Evolutionary conservation across 2,113 vertebrate species (phyloP).

Genomic region (Eudyptes chrysolophus): DNA sequence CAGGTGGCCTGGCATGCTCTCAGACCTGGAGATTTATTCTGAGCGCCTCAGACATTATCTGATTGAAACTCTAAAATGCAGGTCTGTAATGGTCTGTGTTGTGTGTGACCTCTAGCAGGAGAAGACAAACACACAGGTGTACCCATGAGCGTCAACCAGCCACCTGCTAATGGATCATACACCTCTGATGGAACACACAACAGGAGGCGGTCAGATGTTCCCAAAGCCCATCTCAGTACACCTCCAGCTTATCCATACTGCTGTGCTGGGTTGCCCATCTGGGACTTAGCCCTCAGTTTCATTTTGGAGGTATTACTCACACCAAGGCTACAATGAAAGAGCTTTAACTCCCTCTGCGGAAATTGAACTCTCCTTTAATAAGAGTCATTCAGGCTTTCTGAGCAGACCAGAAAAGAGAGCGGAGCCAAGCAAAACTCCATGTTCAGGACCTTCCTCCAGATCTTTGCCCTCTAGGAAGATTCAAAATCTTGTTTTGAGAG

Average conservation of each 20-base stretch:
- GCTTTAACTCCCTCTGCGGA: not conserved
- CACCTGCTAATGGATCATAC: not conserved
- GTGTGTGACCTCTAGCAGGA: not conserved
- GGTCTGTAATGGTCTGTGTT: not conserved
- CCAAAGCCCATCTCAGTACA: not conserved
- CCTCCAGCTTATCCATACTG: not conserved
- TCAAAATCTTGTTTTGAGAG: not conserved
- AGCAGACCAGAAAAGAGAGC: not conserved
- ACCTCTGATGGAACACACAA: not conserved
- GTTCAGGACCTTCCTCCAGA: not conserved
- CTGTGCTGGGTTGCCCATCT: not conserved
- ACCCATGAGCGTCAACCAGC: not conserved
- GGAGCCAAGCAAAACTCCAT: not conserved
- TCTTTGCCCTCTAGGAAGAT: not conserved
- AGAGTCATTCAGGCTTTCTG: not conserved
- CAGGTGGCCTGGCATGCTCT: slow-evolving; percentile 3
- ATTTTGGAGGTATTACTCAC: not conserved
- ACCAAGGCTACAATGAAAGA: not conserved
- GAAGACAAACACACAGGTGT: accelerated
- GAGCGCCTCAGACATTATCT: not conserved
- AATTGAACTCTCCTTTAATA: not conserved
- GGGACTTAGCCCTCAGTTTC: not conserved
- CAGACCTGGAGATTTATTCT: not conserved
- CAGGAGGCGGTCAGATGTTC: not conserved
- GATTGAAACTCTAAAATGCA: not conserved